Percentiles rank a stretch among this genome's conserved stretches.
phyloP scores from a whole-genome alignment of 2,888 invertebrate genomes.

The Caenorhabditis auriculariae region DNA sequence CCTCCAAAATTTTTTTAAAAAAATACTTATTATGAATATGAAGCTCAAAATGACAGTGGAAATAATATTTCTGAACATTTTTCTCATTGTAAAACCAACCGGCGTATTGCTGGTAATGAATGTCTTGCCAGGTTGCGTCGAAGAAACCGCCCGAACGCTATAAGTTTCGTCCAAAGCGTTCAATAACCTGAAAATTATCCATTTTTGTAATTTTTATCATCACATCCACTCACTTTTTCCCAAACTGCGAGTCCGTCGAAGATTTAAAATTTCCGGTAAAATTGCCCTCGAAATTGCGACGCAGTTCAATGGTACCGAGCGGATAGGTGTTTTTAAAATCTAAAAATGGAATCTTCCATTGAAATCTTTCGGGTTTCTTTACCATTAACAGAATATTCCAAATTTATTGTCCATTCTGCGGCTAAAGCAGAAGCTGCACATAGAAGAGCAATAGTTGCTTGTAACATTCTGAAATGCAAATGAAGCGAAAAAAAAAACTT shows the following conservation, averaged over 20 bases:
- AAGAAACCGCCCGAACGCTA: slow-evolving; percentile 20
- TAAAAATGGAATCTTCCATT: slow-evolving; percentile 9
- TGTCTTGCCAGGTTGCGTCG: slow-evolving; percentile 15
- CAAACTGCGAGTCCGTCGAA: slow-evolving; percentile 11
- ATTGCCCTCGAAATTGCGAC: slow-evolving; percentile 43
- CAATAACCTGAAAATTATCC: slow-evolving; percentile 12
- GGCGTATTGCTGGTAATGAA: slow-evolving; percentile 19
- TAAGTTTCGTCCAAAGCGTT: slow-evolving; percentile 9
- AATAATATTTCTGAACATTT: too few species aligned
- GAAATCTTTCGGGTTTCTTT: not conserved
- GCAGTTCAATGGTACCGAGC: slow-evolving; percentile 40
- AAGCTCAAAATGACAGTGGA: too few species aligned
- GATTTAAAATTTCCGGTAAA: slow-evolving; percentile 46
- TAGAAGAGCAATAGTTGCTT: not conserved
- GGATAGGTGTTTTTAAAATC: slow-evolving; percentile 24
- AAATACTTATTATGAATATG: too few species aligned
- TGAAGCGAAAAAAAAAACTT: not conserved
- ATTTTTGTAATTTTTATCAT: not conserved
- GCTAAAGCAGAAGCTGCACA: not conserved
- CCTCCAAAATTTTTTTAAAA: too few species aligned
- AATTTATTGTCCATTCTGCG: slow-evolving; percentile 26
- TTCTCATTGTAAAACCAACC: too few species aligned
- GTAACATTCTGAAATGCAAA: slow-evolving; percentile 9
- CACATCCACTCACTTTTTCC: slow-evolving; percentile 9
- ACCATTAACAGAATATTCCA: slow-evolving; percentile 38